A percentile compares a stretch with the other conserved stretches of the same genome.
These are phyloP conservation scores for Strix uralensis DNA, from an alignment of 2,113 vertebrate genomes.

Conservation along the genomic window DNA sequence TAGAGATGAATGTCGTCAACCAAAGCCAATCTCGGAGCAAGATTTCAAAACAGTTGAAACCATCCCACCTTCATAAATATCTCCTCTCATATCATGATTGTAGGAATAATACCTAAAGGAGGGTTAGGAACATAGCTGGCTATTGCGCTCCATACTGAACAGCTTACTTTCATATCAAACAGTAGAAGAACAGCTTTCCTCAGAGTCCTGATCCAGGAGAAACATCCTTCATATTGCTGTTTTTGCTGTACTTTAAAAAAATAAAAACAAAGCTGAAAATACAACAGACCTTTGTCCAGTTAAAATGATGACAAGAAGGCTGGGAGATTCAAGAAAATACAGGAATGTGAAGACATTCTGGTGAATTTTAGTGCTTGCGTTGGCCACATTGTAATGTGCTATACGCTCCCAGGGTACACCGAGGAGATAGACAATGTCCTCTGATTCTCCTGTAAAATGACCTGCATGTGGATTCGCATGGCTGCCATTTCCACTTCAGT, in stretches of 20 bases:
- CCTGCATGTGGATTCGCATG: rapidly evolving
- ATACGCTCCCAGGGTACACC: rapidly evolving
- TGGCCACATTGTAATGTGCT: rapidly evolving
- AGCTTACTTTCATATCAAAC: neutral
- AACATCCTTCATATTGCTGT: neutral
- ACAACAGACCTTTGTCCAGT: neutral
- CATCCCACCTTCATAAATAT: neutral
- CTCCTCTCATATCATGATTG: neutral
- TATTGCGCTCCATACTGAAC: neutral
- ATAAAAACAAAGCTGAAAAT: neutral
- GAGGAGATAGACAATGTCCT: neutral
- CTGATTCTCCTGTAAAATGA: neutral
- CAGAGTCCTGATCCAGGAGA: neutral
- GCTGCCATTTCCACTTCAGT: neutral
- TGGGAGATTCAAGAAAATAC: neutral
- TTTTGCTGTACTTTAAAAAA: neutral
- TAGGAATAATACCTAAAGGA: neutral
- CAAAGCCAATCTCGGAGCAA: neutral
- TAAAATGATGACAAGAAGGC: neutral
- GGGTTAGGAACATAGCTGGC: neutral
- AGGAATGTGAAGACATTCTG: neutral
- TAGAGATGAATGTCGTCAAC: neutral
- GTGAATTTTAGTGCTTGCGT: neutral
- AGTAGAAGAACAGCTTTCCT: neutral
- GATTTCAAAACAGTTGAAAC: neutral